Base-by-base conservation (phyloP, 2,113 vertebrate species). In the Melanerpes aurifrons region DNA sequence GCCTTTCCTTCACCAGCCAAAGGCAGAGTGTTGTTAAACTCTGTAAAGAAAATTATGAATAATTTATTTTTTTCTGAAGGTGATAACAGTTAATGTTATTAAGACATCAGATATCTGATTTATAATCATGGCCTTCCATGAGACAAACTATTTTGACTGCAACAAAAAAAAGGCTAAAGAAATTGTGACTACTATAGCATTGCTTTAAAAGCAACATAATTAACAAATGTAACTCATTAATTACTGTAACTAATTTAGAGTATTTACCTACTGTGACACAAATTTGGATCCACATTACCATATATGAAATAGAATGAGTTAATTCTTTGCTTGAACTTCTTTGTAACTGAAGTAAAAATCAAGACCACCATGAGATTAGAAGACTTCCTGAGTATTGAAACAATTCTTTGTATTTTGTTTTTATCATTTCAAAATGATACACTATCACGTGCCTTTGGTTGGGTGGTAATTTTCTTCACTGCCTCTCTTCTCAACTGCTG, bases 301-400 rank as follows among this genome's bases (percentile, higher is more conserved):
- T 12, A 17, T 53, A n/a, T 43, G 43, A 84, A 67, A 70, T 73
- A 20, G n/a, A 89, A 72, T 82, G 58, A 74, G 67, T 81, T 71
- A 82, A 69, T 73, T 72, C 43, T 73, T 80, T 89, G 21, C 12
- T 82, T 64, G 32, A 7, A 40, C 40, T 12, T 12, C 40, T 40
- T 40, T 89, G 50, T 47, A 40, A 40, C n/a, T 59, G 67, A 93
- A 92, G 86, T 96, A 90, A 91, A 89, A 91, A 91, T 86, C 84
- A 93, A 92, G 92, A 95, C 86, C 70, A 87, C 68, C 81, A 95
- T 47, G 70, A 76, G 68, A 82, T 67, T 72, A 82, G 67, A 75
- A 90, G n/a, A 56, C 5, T 81, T 69, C 90, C 32, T 69, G 17
- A 71, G 31, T 48, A 93, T 90, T 82, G 78, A 93, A 76, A 95